A percentile compares a stretch with the other conserved stretches of the same genome.
Evolutionary conservation across 2,888 invertebrate species (phyloP).

Genomic region (Melanophora roralis): DNA sequence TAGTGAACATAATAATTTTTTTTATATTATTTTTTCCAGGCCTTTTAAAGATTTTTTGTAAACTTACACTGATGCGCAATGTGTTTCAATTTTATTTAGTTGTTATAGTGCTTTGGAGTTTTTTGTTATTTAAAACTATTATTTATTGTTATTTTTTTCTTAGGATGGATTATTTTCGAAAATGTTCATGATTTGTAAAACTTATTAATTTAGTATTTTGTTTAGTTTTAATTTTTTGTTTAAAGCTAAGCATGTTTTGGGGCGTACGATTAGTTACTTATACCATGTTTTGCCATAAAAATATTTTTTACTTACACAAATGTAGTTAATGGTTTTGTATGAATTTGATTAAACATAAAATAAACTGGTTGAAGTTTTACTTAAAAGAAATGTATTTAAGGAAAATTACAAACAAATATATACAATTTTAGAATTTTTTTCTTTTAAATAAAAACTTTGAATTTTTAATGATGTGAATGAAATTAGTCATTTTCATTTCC

Average conservation of each 20-base stretch:
- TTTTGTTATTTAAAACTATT: constrained; percentile 11
- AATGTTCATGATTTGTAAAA: background rate
- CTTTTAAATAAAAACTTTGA: too few relatives aligned
- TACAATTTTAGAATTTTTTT: too few relatives aligned
- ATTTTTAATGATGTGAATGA: too few relatives aligned
- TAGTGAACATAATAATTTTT: too few relatives aligned
- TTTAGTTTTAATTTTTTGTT: background rate
- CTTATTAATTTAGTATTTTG: background rate
- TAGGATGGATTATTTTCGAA: constrained; percentile 58
- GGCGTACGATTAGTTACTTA: constrained; percentile 12
- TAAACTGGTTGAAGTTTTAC: background rate
- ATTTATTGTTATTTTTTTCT: constrained; percentile 8
- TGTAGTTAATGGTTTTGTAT: background rate
- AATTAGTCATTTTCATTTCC: too few relatives aligned
- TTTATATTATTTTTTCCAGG: background rate
- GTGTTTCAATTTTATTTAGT: constrained; percentile 18
- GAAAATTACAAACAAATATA: too few relatives aligned
- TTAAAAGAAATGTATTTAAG: too few relatives aligned
- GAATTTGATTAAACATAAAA: background rate
- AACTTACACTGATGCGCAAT: background rate
- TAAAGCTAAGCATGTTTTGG: constrained; percentile 31
- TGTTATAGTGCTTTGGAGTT: background rate
- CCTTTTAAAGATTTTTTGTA: background rate
- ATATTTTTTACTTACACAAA: background rate
- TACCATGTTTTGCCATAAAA: constrained; percentile 42